These are phyloP conservation scores for Marmota flaviventris DNA, from an alignment of 2,113 vertebrate species.

Conservation along the genomic window DNA sequence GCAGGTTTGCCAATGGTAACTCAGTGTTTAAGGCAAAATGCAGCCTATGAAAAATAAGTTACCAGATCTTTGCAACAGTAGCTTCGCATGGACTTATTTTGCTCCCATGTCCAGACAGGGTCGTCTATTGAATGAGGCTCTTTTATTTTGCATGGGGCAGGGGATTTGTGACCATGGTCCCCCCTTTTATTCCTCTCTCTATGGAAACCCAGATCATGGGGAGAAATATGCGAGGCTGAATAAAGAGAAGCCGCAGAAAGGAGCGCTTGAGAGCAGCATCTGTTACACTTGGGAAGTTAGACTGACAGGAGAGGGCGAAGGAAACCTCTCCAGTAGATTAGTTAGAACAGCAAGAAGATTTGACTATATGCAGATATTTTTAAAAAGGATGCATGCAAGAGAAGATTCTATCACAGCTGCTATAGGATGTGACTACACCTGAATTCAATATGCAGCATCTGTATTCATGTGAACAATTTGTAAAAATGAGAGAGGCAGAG, in stretches of 20 bases:
- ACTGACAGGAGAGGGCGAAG: conserved; percentile 94
- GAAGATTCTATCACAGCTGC: conserved; percentile 22
- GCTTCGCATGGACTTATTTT: conserved; percentile 91
- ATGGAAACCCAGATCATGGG: conserved; percentile 99
- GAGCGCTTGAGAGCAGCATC: conserved; percentile 97
- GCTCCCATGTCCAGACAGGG: conserved; percentile 92
- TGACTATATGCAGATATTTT: conserved; percentile 87
- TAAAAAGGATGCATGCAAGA: conserved; percentile 47
- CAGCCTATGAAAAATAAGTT: conserved; percentile 88
- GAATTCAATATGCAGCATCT: conserved; percentile 43
- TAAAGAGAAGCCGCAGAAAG: conserved; percentile 97
- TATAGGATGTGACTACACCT: conserved; percentile 31
- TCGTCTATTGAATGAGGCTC: conserved; percentile 96
- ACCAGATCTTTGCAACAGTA: conserved; percentile 95
- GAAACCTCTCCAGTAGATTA: conserved; percentile 91
- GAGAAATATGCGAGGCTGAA: conserved; percentile 97
- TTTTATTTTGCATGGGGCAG: conserved; percentile 97
- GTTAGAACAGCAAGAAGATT: conserved; percentile 87
- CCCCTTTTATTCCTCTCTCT: conserved; percentile 98
- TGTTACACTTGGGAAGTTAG: conserved; percentile 99
- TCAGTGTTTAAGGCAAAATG: conserved; percentile 83
- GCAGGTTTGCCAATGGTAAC: conserved; percentile 73
- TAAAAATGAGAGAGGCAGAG: neutral
- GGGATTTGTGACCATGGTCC: conserved; percentile 95
- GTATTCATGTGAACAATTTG: conserved; percentile 51